phyloP scores from a whole-genome alignment of 1,140 invertebrate genomes.

The Drosophila parabipectinata region DNA sequence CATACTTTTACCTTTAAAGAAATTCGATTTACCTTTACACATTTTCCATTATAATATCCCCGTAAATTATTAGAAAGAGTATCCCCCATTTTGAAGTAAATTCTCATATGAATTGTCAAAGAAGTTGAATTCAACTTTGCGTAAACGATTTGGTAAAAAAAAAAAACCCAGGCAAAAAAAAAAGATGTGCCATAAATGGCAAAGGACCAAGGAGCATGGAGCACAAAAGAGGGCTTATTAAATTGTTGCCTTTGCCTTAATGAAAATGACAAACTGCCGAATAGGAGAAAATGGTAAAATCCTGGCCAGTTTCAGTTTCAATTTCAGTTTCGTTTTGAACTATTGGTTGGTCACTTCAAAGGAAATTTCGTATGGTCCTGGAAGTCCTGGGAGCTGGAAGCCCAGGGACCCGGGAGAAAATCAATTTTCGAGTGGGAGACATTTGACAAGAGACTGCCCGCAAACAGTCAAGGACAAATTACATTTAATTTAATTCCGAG shows the following conservation, averaged over 20 bases:
- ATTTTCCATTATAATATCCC: too few species aligned
- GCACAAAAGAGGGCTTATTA: constrained; percentile 40
- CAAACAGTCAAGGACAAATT: constrained; percentile 71
- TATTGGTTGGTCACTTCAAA: constrained; percentile 4
- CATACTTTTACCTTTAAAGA: too few species aligned
- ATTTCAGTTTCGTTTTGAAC: constrained; percentile 19
- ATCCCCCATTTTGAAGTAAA: neutral
- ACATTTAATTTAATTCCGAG: constrained; percentile 77
- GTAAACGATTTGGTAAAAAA: neutral
- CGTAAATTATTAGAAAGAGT: neutral
- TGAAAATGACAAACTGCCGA: constrained; percentile 56
- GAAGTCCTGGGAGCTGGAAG: neutral
- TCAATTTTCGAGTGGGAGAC: constrained; percentile 37
- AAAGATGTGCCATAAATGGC: constrained; percentile 1
- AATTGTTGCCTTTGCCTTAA: constrained; percentile 36
- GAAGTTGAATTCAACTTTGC: neutral
- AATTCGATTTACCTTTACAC: too few species aligned
- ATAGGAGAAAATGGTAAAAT: constrained; percentile 6
- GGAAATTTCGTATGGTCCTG: neutral
- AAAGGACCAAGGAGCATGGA: neutral
- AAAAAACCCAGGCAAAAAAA: neutral
- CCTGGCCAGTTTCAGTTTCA: constrained; percentile 12
- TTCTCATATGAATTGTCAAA: neutral
- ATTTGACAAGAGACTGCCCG: constrained; percentile 58
- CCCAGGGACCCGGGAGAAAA: neutral